These are phyloP conservation scores for Eonycteris spelaea DNA, from an alignment of 2,113 vertebrate genomes.

Conservation along the genomic window DNA sequence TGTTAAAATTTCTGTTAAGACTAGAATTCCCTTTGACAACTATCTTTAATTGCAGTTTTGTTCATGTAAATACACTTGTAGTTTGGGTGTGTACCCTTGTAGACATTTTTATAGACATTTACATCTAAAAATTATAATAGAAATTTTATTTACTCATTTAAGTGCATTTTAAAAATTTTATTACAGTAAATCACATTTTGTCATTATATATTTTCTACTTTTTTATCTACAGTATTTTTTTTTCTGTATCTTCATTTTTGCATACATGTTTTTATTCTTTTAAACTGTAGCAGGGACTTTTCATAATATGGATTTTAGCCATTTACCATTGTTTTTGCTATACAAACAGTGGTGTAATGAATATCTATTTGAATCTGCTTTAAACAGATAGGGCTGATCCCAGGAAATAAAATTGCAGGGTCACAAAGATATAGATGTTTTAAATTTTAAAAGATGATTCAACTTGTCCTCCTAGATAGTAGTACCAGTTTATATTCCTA, in stretches of 20 bases:
- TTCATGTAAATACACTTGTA: background rate
- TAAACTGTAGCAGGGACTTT: background rate
- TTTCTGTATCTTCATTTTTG: background rate
- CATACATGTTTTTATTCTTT: background rate
- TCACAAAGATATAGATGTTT: background rate
- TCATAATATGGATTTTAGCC: background rate
- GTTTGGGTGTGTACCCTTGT: background rate
- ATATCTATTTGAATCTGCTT: background rate
- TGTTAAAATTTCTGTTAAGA: slow-evolving; percentile 19
- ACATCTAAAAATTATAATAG: background rate
- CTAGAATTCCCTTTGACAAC: background rate
- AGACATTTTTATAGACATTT: background rate
- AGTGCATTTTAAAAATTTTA: background rate
- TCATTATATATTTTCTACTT: background rate
- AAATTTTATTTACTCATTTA: background rate
- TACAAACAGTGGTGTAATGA: background rate
- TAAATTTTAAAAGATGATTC: background rate
- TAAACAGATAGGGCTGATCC: background rate
- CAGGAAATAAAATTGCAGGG: background rate
- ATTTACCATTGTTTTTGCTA: background rate
- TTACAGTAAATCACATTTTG: background rate
- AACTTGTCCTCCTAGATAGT: background rate
- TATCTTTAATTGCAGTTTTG: background rate
- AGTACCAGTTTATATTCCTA: background rate
- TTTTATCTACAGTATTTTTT: background rate